Conservation (phyloP, 2,888 invertebrate species). For the Lasioglossum calceatum region DNA sequence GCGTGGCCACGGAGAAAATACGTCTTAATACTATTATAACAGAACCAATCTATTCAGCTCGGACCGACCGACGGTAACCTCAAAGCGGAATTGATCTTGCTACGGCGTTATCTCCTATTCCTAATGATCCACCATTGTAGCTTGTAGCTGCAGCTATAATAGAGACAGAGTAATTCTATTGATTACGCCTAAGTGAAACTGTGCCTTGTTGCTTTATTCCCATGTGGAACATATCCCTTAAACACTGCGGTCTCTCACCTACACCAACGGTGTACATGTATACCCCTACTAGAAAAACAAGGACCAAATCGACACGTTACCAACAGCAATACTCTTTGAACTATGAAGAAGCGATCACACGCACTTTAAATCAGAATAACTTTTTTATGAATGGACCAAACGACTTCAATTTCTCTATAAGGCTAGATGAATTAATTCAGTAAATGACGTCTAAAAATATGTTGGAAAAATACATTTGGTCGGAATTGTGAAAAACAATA, state of each 20-base stretch:
- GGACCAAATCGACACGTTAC: not conserved
- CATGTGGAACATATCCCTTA: conserved; percentile 29
- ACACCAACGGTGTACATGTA: not conserved
- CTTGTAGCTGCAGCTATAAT: conserved; percentile 61
- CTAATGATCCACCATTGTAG: conserved; percentile 73
- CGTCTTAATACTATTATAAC: conserved; percentile 67
- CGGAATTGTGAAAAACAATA: no score
- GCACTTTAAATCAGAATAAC: no score
- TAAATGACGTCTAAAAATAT: no score
- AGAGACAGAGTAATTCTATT: conserved; percentile 68
- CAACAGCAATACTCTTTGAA: conserved; percentile 37
- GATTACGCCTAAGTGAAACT: conserved; percentile 69
- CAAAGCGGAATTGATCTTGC: conserved; percentile 71
- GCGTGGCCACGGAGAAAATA: conserved; percentile 51
- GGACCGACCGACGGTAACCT: conserved; percentile 57
- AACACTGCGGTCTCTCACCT: conserved; percentile 21
- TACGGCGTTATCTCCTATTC: conserved; percentile 71
- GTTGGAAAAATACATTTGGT: no score
- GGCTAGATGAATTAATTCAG: no score
- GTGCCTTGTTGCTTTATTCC: conserved; percentile 38
- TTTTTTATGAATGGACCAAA: no score
- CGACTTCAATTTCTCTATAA: no score
- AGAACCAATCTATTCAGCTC: conserved; percentile 61
- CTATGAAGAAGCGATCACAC: conserved; percentile 6
- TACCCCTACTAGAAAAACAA: conserved; percentile 1